Conservation (phyloP, 2,797 vertebrate species). For the Morelia viridis region DNA sequence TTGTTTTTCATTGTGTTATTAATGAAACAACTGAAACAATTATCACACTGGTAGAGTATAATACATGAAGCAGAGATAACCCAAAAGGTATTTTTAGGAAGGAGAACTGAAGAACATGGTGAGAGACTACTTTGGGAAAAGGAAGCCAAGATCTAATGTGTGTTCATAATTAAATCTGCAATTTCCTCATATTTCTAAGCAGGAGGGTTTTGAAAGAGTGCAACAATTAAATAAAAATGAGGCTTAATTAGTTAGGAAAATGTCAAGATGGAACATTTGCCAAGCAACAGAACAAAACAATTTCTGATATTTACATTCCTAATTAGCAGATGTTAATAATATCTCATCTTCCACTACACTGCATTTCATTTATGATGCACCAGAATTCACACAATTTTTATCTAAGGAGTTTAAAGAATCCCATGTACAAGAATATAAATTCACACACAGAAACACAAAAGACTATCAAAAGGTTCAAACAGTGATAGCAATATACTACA, state of each 20-base stretch:
- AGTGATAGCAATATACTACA: background rate
- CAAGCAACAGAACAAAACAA: background rate
- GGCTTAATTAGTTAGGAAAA: background rate
- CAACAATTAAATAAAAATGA: background rate
- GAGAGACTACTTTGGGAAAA: background rate
- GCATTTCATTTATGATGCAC: background rate
- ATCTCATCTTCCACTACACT: background rate
- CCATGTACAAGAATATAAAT: background rate
- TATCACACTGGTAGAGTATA: background rate
- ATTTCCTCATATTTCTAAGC: rapidly evolving
- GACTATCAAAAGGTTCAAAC: background rate
- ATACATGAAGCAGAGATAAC: rapidly evolving
- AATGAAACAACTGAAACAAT: slow-evolving; percentile 7
- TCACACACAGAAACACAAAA: background rate
- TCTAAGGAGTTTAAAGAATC: background rate
- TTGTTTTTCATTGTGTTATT: background rate
- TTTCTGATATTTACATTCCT: background rate
- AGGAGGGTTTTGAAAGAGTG: background rate
- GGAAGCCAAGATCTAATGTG: background rate
- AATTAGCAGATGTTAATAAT: background rate
- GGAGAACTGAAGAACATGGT: background rate
- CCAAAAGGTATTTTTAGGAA: background rate
- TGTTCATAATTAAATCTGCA: background rate
- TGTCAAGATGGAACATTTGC: slow-evolving; percentile 1
- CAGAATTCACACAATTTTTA: background rate